Evolutionary conservation across 1,140 invertebrate genomes (phyloP), one percentile per base, ranked within the genome.

Genomic region (Scaptomyza montana): DNA sequence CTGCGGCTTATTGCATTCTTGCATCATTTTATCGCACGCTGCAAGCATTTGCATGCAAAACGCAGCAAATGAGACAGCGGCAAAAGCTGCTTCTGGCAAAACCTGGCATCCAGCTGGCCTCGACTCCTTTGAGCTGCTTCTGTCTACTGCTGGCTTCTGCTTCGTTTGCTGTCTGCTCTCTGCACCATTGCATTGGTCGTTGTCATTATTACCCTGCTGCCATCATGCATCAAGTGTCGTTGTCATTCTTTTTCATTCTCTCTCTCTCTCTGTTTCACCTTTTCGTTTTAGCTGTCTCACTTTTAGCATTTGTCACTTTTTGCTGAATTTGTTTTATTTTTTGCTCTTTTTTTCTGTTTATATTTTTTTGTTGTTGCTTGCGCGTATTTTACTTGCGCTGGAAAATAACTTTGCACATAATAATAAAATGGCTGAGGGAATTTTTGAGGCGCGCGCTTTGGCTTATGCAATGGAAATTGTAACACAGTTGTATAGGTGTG

Each of bases 1-100:
- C 65, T 61, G 56, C 65, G 41, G 65, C 65, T 68, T 69, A 69
- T 69, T 69, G 66, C 59, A 69, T 69, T 69, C 66, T 59, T 67
- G 71, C 64, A 64, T 67, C 78, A 82, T 87, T 87, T 89, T 87
- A 87, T 89, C 75, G 77, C 72, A 65, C 72, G 70, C 73, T 78
- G 78, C 82, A 76, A 86, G 77, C 78, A 87, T 87, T 87, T 87
- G 82, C 84, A 89, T 87, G 78, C 84, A 59, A 89, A 89, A 87
- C 82, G 84, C 78, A 21, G 74, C 63, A 87, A 87, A 87, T 82
- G 77, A 72, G 63, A 67, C 63, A 72, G 56, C 55, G 41, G 51
- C 9, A 43, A 21, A 19, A 59, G 21, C 41, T 50, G 13, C 57
- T 68, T 25, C 36, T 43, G 33, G 16, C 36, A 41, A 59, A 59